These are phyloP conservation scores for Larimichthys crocea DNA, from an alignment of 2,113 vertebrate species.

Conservation along the genomic window DNA sequence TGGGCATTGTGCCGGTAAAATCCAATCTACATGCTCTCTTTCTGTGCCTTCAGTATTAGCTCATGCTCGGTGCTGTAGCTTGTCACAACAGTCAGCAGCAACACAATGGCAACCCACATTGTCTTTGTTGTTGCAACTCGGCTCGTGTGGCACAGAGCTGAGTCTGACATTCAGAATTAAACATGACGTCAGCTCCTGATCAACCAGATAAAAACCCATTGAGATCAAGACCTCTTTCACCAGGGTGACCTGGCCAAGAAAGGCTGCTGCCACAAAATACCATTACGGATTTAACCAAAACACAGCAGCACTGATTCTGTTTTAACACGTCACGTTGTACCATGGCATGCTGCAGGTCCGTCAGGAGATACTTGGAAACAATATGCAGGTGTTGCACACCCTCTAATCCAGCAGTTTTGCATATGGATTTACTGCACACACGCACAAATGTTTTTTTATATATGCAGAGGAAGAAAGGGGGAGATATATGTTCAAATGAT, in stretches of 20 bases:
- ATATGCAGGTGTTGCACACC: background rate
- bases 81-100: no score
- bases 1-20: background rate
- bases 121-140: no score
- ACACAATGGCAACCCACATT: no score
- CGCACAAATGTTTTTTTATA: background rate
- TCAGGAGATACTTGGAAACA: background rate
- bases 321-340: background rate
- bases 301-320: background rate
- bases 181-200: no score
- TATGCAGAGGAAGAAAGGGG: no score
- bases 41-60: no score
- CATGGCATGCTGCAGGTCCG: background rate
- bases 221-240: background rate
- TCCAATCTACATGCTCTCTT: rapidly evolving
- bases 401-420: background rate
- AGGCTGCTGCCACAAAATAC: background rate
- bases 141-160: no score
- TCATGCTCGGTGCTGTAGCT: no score
- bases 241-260: no score
- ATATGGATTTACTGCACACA: background rate
- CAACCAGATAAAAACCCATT: no score
- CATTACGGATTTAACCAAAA: background rate
- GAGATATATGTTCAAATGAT: background rate
- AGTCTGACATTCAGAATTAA: no score